These are phyloP conservation scores for Tokudaia tokunoshimensis DNA, from an alignment of 2,797 vertebrate species.

Conservation along the genomic window DNA sequence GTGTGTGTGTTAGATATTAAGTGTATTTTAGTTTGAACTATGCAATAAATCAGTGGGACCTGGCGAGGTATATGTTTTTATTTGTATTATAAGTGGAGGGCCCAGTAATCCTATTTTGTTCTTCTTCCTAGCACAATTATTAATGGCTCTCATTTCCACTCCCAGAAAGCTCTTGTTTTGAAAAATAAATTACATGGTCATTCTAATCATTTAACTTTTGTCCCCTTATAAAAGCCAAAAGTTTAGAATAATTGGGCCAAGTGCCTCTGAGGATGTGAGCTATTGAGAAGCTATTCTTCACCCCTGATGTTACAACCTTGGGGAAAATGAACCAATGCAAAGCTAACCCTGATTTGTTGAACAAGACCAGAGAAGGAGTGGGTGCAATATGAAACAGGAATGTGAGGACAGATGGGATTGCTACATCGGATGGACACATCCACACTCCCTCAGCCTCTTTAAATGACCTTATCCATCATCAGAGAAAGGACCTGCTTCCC, in stretches of 20 bases:
- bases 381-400: background rate
- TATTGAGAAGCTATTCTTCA: background rate
- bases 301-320: background rate
- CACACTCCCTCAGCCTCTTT: background rate
- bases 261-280: background rate
- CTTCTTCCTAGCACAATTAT: constrained; percentile 43
- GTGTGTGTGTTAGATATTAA: constrained; percentile 57
- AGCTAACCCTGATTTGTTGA: constrained; percentile 9
- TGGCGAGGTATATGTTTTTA: constrained; percentile 55
- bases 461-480: background rate
- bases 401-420: background rate
- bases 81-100: constrained; percentile 48
- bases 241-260: constrained; percentile 51
- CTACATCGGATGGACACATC: background rate
- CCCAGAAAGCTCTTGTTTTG: constrained; percentile 21
- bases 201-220: constrained; percentile 45
- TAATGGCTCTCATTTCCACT: constrained; percentile 60
- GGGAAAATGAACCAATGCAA: background rate
- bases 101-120: constrained; percentile 54
- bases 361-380: background rate
- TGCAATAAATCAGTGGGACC: constrained; percentile 63
- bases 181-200: constrained; percentile 67
- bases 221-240: constrained; percentile 58
- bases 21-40: constrained; percentile 60
- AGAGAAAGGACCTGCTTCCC: background rate